Evolutionary conservation across 2,888 invertebrate genomes (phyloP), one percentile per base, ranked within the genome.

Genomic region (Agriotes lineatus): DNA sequence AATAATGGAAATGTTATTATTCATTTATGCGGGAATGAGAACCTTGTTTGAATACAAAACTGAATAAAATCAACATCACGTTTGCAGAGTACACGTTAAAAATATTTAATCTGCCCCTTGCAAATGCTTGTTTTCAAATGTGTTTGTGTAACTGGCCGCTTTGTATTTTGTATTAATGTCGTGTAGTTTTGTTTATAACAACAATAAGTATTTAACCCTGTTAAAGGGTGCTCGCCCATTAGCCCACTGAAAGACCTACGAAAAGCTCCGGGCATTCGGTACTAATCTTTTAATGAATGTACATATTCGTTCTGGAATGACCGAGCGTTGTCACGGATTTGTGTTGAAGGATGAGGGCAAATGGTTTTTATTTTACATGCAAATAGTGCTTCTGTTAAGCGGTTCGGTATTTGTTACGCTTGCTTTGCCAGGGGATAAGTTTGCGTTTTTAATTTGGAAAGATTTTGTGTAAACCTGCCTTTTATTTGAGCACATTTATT

Each of bases 1-100:
- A 72, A 69, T 72, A 72, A 72, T 69, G 67, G 54, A 72, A 67
- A 72, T 57, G 69, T 69, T 72, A 64, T 72, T 72, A 69, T 69
- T 72, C 69, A 72, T 72, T 72, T 72, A 69, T 67, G 69, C 72
- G 58, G 69, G 65, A 69, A 72, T 65, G 65, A 64, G 63, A 67
- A 50, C 69, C 63, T 63, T 59, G 63, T 66, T 67, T 67, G 70
- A 67, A 67, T 70, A 67, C 62, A 67, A 67, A 70, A 62, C 59
- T 63, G 67, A 70, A 70, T 70, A 63, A 70, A 70, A 70, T 67
- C 70, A 70, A 63, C 70, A 70, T 70, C 67, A 70, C 67, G 67
- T 59, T 70, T 66, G 22, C 37, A 63, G 33, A 56, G 59, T 59
- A 63, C 58, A 58, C 66, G 59, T 58, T 67, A 63, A 66, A 70